phyloP scores from a whole-genome alignment of 1,140 invertebrate species.

The Hycleus cichorii region DNA sequence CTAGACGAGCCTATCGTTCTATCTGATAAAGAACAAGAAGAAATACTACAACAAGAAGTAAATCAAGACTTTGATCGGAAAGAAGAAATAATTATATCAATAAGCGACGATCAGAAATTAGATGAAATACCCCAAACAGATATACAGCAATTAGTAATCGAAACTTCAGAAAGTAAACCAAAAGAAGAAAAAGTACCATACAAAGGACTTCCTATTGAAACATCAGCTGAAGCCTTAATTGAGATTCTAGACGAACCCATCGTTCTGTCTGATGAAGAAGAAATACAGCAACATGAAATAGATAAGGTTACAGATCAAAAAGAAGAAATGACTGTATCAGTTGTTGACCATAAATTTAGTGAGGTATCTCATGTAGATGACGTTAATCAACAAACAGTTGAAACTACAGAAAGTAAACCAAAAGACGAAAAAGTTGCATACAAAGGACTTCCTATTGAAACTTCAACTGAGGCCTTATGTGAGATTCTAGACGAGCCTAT shows the following conservation, averaged over 20 bases:
- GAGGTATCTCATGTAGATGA: too few species aligned
- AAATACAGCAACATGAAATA: background rate
- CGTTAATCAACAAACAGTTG: background rate
- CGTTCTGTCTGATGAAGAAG: conserved; percentile 14
- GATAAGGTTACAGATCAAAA: background rate
- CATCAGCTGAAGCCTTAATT: conserved; percentile 38
- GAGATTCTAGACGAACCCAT: conserved; percentile 42
- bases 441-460: conserved; percentile 44
- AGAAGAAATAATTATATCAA: too few species aligned
- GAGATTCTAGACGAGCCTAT: conserved; percentile 47
- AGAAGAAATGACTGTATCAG: background rate
- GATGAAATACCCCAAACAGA: conserved; percentile 28
- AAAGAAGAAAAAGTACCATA: conserved; percentile 26
- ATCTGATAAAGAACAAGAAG: conserved; percentile 22
- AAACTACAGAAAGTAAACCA: background rate
- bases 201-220: conserved; percentile 44
- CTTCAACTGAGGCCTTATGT: conserved; percentile 42
- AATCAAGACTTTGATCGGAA: background rate
- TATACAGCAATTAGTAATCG: too few species aligned
- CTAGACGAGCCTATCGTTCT: conserved; percentile 45
- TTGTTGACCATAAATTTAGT: too few species aligned
- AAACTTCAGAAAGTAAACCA: background rate
- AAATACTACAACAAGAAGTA: conserved; percentile 34
- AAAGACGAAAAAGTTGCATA: conserved; percentile 27
- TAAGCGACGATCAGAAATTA: background rate